phyloP scores from a whole-genome alignment of 2,113 vertebrate species.

The Calcarius ornatus region DNA sequence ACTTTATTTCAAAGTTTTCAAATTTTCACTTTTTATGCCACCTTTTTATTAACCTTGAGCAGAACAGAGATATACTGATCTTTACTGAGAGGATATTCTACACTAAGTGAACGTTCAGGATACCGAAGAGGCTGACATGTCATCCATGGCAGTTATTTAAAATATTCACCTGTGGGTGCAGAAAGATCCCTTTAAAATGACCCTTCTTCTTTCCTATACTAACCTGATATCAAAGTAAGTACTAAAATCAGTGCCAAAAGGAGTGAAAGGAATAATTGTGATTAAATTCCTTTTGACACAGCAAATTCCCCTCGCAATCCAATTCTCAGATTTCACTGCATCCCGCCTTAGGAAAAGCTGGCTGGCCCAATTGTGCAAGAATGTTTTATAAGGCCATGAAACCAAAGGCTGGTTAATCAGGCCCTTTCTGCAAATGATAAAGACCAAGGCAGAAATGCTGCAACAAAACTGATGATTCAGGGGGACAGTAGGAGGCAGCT shows the following conservation, averaged over 20 bases:
- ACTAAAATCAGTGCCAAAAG: not conserved
- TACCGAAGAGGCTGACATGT: not conserved
- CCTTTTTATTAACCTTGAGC: not conserved
- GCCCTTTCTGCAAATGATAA: not conserved
- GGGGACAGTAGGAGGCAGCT: constrained; percentile 15
- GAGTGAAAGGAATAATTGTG: not conserved
- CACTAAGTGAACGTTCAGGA: not conserved
- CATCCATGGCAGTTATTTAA: not conserved
- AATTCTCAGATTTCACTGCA: not conserved
- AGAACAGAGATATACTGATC: not conserved
- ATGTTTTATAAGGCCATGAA: constrained; percentile 27
- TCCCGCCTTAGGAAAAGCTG: not conserved
- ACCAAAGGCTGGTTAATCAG: not conserved
- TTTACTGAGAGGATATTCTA: not conserved
- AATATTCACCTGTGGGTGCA: not conserved
- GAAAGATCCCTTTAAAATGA: not conserved
- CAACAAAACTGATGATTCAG: constrained; percentile 3
- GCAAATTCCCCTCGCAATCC: not conserved
- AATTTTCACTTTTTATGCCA: not conserved
- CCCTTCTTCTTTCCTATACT: not conserved
- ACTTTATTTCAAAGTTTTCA: not conserved
- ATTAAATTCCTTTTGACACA: not conserved
- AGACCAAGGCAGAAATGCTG: not conserved
- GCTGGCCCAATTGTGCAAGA: not conserved
- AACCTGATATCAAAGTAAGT: not conserved